phyloP scores from a whole-genome alignment of 2,888 invertebrate genomes.

The Miltochrista miniata region DNA sequence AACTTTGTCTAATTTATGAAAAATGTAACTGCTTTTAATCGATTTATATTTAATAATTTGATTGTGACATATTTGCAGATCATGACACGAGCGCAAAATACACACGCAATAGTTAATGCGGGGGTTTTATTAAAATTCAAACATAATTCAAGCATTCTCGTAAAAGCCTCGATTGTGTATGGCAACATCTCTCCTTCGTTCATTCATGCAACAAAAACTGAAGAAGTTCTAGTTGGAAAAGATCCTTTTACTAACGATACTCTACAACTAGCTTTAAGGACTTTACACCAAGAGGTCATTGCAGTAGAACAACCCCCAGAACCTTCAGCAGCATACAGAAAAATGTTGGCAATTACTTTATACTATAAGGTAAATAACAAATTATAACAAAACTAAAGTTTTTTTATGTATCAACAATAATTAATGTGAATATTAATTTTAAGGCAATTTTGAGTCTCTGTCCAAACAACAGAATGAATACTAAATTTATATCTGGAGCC shows the following conservation, averaged over 20 bases:
- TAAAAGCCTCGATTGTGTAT: slow-evolving; percentile 81
- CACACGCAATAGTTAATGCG: slow-evolving; percentile 90
- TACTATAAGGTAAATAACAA: slow-evolving; percentile 81
- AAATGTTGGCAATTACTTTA: slow-evolving; percentile 80
- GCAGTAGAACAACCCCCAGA: slow-evolving; percentile 71
- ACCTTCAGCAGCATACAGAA: slow-evolving; percentile 83
- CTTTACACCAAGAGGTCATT: slow-evolving; percentile 49
- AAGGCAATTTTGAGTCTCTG: slow-evolving; percentile 47
- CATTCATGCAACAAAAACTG: slow-evolving; percentile 79
- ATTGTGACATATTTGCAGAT: slow-evolving; percentile 74
- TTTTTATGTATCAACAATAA: no score
- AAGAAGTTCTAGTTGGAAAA: slow-evolving; percentile 73
- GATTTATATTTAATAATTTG: background rate
- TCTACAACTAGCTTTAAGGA: slow-evolving; percentile 61
- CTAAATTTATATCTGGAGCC: slow-evolving; percentile 40
- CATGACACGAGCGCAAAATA: slow-evolving; percentile 88
- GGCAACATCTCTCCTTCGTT: slow-evolving; percentile 81
- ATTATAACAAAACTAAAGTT: background rate
- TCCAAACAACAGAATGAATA: slow-evolving; percentile 35
- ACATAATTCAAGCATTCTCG: slow-evolving; percentile 56
- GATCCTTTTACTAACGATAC: slow-evolving; percentile 61
- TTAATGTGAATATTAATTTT: slow-evolving; percentile 4
- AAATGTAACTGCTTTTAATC: background rate
- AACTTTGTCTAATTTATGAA: background rate
- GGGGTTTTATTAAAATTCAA: slow-evolving; percentile 86